phyloP scores from a whole-genome alignment of 2,113 vertebrate genomes.

The Fregetta grallaria region DNA sequence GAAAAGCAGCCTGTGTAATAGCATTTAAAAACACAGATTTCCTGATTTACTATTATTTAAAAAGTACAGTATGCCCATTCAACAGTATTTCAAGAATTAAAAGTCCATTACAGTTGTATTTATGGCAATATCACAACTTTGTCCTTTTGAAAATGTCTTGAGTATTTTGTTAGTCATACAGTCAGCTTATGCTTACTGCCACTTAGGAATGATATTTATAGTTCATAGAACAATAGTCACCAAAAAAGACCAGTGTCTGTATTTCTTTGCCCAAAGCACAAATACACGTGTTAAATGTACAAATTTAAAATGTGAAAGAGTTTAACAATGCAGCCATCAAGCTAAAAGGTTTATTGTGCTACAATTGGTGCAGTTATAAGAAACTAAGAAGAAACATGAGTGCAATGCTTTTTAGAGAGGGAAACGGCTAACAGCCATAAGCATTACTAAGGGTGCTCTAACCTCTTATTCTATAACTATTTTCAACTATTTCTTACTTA shows the following conservation, averaged over 20 bases:
- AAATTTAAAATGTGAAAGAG: not conserved
- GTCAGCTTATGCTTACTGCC: not conserved
- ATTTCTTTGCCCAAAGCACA: not conserved
- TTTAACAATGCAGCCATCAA: not conserved
- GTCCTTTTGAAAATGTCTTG: not conserved
- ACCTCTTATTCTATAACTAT: not conserved
- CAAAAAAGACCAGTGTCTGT: fast-evolving
- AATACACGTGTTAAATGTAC: not conserved
- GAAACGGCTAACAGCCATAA: not conserved
- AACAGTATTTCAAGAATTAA: not conserved
- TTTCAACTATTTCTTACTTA: not conserved
- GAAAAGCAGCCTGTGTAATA: not conserved
- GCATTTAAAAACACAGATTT: not conserved
- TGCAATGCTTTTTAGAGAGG: not conserved
- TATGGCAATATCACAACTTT: not conserved
- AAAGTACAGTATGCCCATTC: not conserved
- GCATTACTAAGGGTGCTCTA: not conserved
- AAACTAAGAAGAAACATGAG: not conserved
- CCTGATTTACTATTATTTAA: not conserved
- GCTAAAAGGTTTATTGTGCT: not conserved
- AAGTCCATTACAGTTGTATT: not conserved
- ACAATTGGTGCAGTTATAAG: not conserved
- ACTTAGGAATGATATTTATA: not conserved
- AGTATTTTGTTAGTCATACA: not conserved
- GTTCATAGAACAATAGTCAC: not conserved